Percentiles rank a stretch among this genome's conserved stretches.
phyloP scores from a whole-genome alignment of 1,140 invertebrate species.

The Eulimnadia texana region DNA sequence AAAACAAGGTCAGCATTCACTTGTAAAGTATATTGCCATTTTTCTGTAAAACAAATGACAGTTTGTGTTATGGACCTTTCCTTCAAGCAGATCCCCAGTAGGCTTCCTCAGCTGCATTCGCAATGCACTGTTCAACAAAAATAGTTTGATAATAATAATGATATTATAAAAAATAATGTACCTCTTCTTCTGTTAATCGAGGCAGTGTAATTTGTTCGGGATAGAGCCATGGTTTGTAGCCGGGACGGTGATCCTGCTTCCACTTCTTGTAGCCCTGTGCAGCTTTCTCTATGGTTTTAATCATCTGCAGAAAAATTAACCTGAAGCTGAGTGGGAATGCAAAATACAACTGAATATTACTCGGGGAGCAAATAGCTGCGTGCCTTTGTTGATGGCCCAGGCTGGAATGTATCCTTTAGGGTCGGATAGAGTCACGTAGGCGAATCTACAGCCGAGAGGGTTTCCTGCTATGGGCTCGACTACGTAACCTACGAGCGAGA shows the following conservation, averaged over 20 bases:
- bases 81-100: neutral
- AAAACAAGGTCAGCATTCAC: too few relatives aligned
- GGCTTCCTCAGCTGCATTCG: neutral
- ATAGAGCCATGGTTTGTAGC: conserved; percentile 69
- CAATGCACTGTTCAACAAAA: neutral
- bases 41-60: neutral
- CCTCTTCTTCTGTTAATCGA: conserved; percentile 48
- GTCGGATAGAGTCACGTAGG: conserved; percentile 75
- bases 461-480: conserved; percentile 35
- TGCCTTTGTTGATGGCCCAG: conserved; percentile 79
- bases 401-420: conserved; percentile 71
- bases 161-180: conserved; percentile 36
- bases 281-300: conserved; percentile 66
- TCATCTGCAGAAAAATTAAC: conserved; percentile 32
- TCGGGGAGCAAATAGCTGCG: conserved; percentile 70
- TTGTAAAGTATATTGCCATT: too few relatives aligned
- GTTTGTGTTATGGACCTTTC: neutral
- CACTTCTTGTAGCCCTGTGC: conserved; percentile 57
- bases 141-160: neutral
- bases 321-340: too few relatives aligned
- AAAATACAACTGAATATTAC: conserved; percentile 26
- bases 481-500: conserved; percentile 28
- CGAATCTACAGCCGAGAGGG: conserved; percentile 51
- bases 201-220: conserved; percentile 58
- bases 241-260: conserved; percentile 59